Base-by-base conservation (phyloP, 2,888 invertebrate genomes). In the Cyrtodaria siliqua region DNA sequence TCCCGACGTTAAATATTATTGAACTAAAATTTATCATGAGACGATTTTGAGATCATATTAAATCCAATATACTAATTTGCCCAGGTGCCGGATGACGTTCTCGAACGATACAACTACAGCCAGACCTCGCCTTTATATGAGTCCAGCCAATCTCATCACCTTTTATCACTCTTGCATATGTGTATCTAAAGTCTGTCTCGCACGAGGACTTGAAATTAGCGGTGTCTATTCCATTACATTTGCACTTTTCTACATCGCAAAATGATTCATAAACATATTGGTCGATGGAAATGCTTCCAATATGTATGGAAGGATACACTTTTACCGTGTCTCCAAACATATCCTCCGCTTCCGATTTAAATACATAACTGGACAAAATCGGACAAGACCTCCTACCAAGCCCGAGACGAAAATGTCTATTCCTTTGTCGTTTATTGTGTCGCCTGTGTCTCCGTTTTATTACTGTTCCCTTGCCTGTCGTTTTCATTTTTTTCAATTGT, bases 221-320 rank as follows among this genome's bases (percentile, higher is more conserved):
- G 2, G 27, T 49, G 26, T 74, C 63, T 14, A 67, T 53, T 12
- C 73, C 73, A 16, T 27, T 16, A 44, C 73, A 73, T 2, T 23
- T 20, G 44, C 73, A 73, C 12, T 23, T 27, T 18, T 73, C 73
- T 6, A 40, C 55, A 29, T 61, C 42, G 56, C 73, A 73, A 27
- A 59, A 73, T 18, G 62, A 47, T 23, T 73, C 73, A 26, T 73
- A 38, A 16, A 73, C 67, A 29, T 50, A 62, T 26, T 73, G 67
- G 23, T 61, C 42, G 14, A 67, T 29, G 0, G 49, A 20, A 2
- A 57, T 23, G 27, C 56, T 29, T 20, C 62, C 67, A 3, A 73
- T 26, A n/a, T 38, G 18, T 16, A 73, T 42, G 23, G 29, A 42
- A 6, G 73, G 73, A 40, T 55, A 49, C 0, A 73, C 38, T 24